Conservation (phyloP, 2,888 invertebrate genomes). For the Leucoptera coffeella region DNA sequence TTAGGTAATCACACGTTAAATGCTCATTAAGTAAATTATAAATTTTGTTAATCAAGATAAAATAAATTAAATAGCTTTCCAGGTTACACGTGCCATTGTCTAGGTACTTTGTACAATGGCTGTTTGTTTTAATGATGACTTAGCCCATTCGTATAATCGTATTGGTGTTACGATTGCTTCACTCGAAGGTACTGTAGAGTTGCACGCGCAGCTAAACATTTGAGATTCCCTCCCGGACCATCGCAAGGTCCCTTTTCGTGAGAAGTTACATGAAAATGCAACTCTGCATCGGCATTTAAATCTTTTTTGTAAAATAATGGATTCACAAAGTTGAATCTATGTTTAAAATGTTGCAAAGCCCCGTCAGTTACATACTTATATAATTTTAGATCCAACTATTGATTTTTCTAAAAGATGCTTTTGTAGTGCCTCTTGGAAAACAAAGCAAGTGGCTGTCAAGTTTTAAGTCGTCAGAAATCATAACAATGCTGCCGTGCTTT, state of each 20-base stretch:
- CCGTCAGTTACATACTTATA: slow-evolving; percentile 7
- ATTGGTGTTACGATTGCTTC: no score
- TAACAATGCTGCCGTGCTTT: slow-evolving; percentile 8
- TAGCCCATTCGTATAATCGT: slow-evolving; percentile 7
- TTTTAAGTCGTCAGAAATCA: slow-evolving; percentile 8
- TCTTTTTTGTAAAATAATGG: slow-evolving; percentile 6
- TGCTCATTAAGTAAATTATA: no score
- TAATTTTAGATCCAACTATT: slow-evolving; percentile 4
- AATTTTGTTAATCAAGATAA: no score
- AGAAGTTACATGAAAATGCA: slow-evolving; percentile 6
- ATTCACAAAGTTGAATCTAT: slow-evolving; percentile 7
- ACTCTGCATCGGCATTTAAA: slow-evolving; percentile 6
- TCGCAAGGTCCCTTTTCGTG: slow-evolving; percentile 7
- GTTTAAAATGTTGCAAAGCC: slow-evolving; percentile 8
- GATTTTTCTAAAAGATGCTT: slow-evolving; percentile 2
- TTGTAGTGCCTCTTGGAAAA: slow-evolving; percentile 6
- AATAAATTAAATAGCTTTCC: no score
- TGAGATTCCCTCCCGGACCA: slow-evolving; percentile 5
- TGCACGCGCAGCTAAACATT: slow-evolving; percentile 4
- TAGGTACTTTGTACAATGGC: no score
- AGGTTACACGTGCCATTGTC: no score
- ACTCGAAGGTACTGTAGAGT: no score
- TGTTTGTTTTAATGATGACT: slow-evolving; percentile 5
- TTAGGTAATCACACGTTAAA: no score
- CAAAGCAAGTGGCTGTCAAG: slow-evolving; percentile 8